A percentile compares a stretch with the other conserved stretches of the same genome.
phyloP scores from a whole-genome alignment of 2,888 invertebrate species.

The Hylaea fasciaria region DNA sequence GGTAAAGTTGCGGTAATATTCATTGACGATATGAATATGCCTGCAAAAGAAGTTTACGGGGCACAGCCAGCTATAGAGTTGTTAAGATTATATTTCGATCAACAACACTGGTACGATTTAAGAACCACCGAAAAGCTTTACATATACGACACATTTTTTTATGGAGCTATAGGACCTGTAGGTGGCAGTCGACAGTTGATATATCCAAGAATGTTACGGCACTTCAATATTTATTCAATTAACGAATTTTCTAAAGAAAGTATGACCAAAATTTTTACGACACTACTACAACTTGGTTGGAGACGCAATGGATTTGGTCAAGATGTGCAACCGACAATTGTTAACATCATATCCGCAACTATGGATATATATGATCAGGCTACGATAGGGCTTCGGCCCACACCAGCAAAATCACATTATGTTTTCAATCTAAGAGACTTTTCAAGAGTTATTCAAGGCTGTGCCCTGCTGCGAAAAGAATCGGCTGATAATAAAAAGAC shows the following conservation, averaged over 20 bases:
- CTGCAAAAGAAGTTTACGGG: constrained; percentile 92
- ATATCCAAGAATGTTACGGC: constrained; percentile 93
- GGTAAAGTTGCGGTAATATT: constrained; percentile 91
- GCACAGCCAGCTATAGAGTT: constrained; percentile 95
- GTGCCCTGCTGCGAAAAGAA: constrained; percentile 92
- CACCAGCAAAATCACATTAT: constrained; percentile 94
- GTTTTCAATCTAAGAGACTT: constrained; percentile 94
- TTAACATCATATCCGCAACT: constrained; percentile 92
- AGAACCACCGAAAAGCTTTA: constrained; percentile 92
- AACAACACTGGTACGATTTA: constrained; percentile 94
- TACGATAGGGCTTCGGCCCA: constrained; percentile 88
- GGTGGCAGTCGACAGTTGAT: constrained; percentile 95
- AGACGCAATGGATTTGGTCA: constrained; percentile 92
- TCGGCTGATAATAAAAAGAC: constrained; percentile 89
- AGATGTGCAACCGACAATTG: constrained; percentile 87
- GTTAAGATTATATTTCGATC: constrained; percentile 92
- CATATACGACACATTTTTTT: constrained; percentile 90
- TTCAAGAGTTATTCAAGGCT: constrained; percentile 92
- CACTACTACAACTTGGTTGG: constrained; percentile 90
- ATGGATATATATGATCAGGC: constrained; percentile 91
- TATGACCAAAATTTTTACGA: constrained; percentile 93
- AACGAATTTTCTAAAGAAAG: constrained; percentile 95
- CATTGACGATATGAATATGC: constrained; percentile 96
- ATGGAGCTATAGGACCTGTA: constrained; percentile 95
- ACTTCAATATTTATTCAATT: constrained; percentile 94